Conservation (phyloP, 2,797 vertebrate species). For the Labeo calbasu region DNA sequence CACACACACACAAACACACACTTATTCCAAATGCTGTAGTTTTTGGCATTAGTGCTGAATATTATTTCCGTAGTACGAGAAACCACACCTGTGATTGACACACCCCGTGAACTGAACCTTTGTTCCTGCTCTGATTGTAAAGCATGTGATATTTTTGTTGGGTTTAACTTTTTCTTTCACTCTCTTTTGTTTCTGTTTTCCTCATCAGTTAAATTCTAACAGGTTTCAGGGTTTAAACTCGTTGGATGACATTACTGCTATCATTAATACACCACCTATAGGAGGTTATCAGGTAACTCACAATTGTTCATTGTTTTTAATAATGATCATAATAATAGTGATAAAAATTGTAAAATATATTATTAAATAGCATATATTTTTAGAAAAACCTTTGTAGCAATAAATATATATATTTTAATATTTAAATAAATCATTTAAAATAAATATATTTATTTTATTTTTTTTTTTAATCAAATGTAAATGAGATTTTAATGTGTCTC, state of each 20-base stretch:
- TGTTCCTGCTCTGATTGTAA: constrained; percentile 28
- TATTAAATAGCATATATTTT: background rate
- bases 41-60: background rate
- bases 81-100: constrained; percentile 18
- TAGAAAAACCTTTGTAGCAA: background rate
- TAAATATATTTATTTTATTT: no score
- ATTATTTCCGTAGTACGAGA: background rate
- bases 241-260: constrained; percentile 82
- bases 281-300: constrained; percentile 85
- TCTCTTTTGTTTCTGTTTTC: constrained; percentile 65
- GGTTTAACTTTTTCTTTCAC: constrained; percentile 36
- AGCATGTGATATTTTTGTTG: constrained; percentile 21
- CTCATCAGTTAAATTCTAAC: constrained; percentile 77
- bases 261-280: constrained; percentile 86
- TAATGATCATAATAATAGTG: background rate
- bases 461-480: background rate
- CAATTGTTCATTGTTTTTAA: background rate
- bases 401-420: background rate
- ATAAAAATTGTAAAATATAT: background rate
- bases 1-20: background rate
- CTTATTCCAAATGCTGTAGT: constrained; percentile 30
- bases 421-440: background rate
- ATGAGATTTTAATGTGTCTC: constrained; percentile 43
- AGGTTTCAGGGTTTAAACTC: constrained; percentile 82
- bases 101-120: constrained; percentile 1